These are phyloP conservation scores for Euphonia xanthogaster DNA, from an alignment of 2,797 vertebrate genomes.

Conservation along the genomic window DNA sequence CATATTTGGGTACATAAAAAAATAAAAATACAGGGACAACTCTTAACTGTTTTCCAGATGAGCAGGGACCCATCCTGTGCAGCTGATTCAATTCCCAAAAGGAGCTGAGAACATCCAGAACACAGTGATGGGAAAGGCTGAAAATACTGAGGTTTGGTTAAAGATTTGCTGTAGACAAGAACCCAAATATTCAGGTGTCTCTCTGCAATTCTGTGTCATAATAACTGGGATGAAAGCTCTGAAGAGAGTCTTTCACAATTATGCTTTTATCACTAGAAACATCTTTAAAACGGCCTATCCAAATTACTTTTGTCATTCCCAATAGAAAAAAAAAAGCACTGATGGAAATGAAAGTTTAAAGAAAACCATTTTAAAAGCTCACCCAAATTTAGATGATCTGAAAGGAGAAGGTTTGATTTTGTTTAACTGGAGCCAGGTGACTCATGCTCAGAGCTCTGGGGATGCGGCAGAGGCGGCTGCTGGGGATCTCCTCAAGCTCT, in stretches of 20 bases:
- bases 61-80: background rate
- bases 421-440: background rate
- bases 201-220: background rate
- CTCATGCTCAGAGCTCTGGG: background rate
- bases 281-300: background rate
- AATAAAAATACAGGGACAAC: background rate
- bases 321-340: background rate
- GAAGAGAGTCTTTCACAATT: background rate
- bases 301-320: background rate
- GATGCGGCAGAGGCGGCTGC: fast-evolving
- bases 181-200: background rate
- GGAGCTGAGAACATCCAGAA: background rate
- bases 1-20: background rate
- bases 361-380: background rate
- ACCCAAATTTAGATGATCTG: background rate
- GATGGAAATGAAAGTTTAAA: background rate
- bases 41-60: background rate
- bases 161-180: background rate
- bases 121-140: background rate
- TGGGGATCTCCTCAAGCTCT: background rate
- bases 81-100: background rate
- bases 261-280: background rate
- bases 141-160: background rate
- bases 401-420: background rate
- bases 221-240: background rate